phyloP scores from a whole-genome alignment of 2,113 vertebrate genomes.

The Glareola pratincola region DNA sequence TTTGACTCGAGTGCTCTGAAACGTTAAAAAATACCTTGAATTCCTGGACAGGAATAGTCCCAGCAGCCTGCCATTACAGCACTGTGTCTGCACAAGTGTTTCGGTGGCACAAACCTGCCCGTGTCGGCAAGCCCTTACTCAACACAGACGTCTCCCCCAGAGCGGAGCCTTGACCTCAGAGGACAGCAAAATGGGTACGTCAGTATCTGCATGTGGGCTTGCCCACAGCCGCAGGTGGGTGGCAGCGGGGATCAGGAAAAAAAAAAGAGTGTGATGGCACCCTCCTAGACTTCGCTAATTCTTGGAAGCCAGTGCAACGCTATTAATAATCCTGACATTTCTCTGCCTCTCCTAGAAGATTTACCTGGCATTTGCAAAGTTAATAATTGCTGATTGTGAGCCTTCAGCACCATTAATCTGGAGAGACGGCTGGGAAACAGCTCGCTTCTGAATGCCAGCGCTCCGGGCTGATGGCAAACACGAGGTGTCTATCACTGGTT shows the following conservation, averaged over 20 bases:
- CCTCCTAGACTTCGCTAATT: not conserved
- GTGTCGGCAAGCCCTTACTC: not conserved
- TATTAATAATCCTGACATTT: not conserved
- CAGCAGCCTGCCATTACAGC: not conserved
- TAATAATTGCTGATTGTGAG: not conserved
- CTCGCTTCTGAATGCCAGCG: not conserved
- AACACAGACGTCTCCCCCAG: not conserved
- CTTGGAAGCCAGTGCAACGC: not conserved
- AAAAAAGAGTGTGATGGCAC: not conserved
- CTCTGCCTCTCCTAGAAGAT: not conserved
- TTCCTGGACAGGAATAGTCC: not conserved
- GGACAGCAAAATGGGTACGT: not conserved
- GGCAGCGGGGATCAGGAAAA: not conserved
- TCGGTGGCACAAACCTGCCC: not conserved
- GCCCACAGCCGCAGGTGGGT: not conserved
- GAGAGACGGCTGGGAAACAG: not conserved
- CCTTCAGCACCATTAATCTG: accelerated
- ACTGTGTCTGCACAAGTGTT: not conserved
- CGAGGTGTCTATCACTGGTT: not conserved
- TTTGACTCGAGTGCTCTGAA: not conserved
- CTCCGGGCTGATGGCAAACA: not conserved
- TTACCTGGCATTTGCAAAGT: not conserved
- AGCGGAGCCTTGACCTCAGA: not conserved
- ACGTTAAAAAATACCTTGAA: not conserved
- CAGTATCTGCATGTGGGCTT: not conserved